These are phyloP conservation scores for Drosophila novamexicana DNA, from an alignment of 1,140 invertebrate genomes.

Conservation along the genomic window DNA sequence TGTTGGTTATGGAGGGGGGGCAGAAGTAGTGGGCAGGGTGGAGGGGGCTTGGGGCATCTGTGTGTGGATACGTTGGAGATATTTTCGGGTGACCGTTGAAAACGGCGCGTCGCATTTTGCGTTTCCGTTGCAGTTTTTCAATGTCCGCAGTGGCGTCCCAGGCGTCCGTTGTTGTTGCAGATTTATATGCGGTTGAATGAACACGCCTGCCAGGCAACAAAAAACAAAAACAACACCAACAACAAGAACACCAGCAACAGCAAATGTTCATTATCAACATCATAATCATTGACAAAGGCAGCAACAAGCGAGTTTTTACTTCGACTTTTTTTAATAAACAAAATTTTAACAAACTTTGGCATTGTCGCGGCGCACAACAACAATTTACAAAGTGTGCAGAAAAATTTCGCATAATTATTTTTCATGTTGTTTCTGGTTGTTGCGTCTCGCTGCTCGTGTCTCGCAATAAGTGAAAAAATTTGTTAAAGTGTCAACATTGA, in stretches of 20 bases:
- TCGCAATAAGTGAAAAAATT: slow-evolving; percentile 72
- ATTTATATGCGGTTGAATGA: slow-evolving; percentile 82
- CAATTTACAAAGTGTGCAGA: slow-evolving; percentile 62
- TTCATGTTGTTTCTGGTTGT: slow-evolving; percentile 48
- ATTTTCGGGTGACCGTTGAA: slow-evolving; percentile 45
- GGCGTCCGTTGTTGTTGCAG: slow-evolving; percentile 46
- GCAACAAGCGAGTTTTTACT: slow-evolving; percentile 43
- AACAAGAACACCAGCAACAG: slow-evolving; percentile 18
- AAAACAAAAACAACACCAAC: slow-evolving; percentile 48
- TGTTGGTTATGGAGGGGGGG: slow-evolving; percentile 6
- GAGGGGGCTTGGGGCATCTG: slow-evolving; percentile 3
- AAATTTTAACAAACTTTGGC: slow-evolving; percentile 60
- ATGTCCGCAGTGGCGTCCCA: slow-evolving; percentile 5
- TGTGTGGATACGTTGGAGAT: slow-evolving; percentile 5
- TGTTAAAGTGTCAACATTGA: slow-evolving; percentile 83
- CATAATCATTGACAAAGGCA: slow-evolving; percentile 34
- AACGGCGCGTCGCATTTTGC: slow-evolving; percentile 65
- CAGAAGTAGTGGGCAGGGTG: background rate
- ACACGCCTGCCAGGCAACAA: slow-evolving; percentile 68
- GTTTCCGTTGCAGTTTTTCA: slow-evolving; percentile 44
- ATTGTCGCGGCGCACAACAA: slow-evolving; percentile 20
- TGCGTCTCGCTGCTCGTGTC: slow-evolving; percentile 15
- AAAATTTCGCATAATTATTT: slow-evolving; percentile 81
- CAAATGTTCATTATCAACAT: slow-evolving; percentile 35
- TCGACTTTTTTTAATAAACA: slow-evolving; percentile 57